Evolutionary conservation across 2,113 vertebrate species (phyloP).

Genomic region (Zosterops pallidus): DNA sequence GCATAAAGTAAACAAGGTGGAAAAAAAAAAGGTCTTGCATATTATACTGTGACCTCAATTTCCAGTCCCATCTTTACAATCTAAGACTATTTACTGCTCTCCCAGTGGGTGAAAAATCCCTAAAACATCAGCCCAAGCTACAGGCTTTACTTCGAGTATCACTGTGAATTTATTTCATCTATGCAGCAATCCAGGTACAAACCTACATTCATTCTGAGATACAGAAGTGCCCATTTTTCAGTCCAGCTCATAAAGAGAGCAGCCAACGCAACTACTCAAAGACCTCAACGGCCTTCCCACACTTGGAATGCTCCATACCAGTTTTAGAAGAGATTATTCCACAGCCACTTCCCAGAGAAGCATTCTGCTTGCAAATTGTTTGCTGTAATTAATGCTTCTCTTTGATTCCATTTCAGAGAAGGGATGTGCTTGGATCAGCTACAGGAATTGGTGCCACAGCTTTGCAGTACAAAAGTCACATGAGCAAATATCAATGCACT

Average conservation of each 20-base stretch:
- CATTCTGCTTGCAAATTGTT: neutral
- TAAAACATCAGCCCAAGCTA: neutral
- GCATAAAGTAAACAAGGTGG: constrained; percentile 34
- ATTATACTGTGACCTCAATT: constrained; percentile 52
- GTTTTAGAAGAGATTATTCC: neutral
- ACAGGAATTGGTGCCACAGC: rapidly evolving
- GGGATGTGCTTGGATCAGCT: neutral
- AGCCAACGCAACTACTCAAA: neutral
- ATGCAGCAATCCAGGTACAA: neutral
- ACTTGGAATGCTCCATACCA: neutral
- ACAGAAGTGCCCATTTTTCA: neutral
- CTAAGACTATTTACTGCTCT: constrained; percentile 21
- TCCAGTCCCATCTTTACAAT: constrained; percentile 26
- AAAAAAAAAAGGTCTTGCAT: neutral
- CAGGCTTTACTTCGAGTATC: neutral
- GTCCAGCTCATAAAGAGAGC: neutral
- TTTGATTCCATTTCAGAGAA: neutral
- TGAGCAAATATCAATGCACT: rapidly evolving
- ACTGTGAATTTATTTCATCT: constrained; percentile 1
- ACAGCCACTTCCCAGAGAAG: neutral
- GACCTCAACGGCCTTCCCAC: neutral
- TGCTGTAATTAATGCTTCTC: neutral
- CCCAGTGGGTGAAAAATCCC: constrained; percentile 1
- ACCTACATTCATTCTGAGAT: neutral
- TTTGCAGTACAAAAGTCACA: neutral